phyloP scores from a whole-genome alignment of 2,797 vertebrate species.

The Falco rusticolus region DNA sequence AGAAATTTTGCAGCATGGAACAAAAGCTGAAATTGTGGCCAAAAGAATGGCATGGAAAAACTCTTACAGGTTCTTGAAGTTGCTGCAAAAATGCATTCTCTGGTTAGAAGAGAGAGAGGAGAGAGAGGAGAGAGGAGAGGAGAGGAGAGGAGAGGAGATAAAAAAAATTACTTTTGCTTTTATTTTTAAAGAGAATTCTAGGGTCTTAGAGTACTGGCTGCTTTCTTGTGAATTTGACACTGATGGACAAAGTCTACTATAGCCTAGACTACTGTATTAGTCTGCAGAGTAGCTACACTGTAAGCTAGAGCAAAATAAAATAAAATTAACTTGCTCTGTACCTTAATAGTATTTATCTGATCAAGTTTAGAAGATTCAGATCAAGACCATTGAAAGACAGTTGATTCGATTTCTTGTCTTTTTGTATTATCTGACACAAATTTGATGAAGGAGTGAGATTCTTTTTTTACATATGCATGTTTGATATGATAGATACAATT shows the following conservation, averaged over 20 bases:
- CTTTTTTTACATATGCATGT: background rate
- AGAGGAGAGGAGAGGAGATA: background rate
- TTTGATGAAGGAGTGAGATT: background rate
- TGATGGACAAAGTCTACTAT: background rate
- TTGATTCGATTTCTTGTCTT: background rate
- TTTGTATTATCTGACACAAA: background rate
- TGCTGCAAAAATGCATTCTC: background rate
- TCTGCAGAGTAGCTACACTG: background rate
- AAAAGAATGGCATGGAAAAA: background rate
- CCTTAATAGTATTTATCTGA: background rate
- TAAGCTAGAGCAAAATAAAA: background rate
- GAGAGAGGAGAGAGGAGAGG: background rate
- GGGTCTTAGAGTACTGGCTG: background rate
- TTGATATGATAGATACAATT: background rate
- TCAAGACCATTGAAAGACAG: background rate
- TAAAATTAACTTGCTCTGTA: background rate
- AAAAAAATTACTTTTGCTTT: background rate
- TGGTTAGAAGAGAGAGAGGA: background rate
- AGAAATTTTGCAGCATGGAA: background rate
- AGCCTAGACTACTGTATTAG: background rate
- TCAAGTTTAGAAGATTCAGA: background rate
- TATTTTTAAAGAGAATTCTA: background rate
- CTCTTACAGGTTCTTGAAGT: background rate
- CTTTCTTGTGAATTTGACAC: background rate
- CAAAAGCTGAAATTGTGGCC: background rate